These are phyloP conservation scores for Malacosoma neustria DNA, from an alignment of 2,888 invertebrate species.

Conservation along the genomic window DNA sequence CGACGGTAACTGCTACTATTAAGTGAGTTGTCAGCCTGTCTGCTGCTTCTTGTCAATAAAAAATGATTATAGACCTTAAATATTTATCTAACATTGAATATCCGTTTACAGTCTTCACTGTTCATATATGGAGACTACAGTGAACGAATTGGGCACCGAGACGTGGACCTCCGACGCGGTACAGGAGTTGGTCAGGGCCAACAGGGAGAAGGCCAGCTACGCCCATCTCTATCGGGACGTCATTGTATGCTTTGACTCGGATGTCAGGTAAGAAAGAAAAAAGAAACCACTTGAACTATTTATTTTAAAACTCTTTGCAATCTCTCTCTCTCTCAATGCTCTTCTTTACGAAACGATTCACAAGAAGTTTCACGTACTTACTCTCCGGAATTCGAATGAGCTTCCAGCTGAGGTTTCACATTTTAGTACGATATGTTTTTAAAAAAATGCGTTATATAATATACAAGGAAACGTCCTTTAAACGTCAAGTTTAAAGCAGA, in stretches of 20 bases:
- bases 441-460: no score
- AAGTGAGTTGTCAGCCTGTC: neutral
- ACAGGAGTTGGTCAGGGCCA: conserved; percentile 83
- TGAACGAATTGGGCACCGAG: conserved; percentile 78
- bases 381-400: no score
- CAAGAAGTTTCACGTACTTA: no score
- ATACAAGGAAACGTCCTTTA: no score
- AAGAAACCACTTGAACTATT: no score
- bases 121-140: conserved; percentile 87
- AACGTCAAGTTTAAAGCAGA: no score
- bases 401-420: no score
- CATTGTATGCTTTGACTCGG: conserved; percentile 87
- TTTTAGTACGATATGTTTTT: no score
- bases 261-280: conserved; percentile 86
- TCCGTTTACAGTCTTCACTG: conserved; percentile 90
- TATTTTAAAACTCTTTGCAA: no score
- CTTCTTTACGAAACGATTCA: no score
- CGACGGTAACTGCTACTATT: neutral
- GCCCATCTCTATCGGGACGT: conserved; percentile 84
- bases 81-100: no score
- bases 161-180: conserved; percentile 82
- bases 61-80: neutral
- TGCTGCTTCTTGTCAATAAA: neutral
- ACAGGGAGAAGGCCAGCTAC: conserved; percentile 85
- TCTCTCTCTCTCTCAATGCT: no score